phyloP scores from a whole-genome alignment of 1,140 invertebrate genomes.

The Pogonus chalceus region DNA sequence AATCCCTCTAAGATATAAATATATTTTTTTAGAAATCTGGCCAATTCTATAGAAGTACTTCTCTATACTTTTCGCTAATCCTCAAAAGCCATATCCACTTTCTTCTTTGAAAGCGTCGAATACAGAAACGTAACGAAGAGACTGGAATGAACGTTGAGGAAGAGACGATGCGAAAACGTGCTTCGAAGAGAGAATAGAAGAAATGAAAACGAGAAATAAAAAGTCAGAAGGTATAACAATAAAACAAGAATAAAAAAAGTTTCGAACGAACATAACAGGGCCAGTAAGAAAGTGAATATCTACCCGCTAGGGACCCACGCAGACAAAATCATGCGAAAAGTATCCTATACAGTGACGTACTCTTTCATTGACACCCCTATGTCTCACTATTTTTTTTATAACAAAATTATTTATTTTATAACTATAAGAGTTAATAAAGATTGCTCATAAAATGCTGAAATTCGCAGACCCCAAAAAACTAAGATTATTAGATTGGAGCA shows the following conservation, averaged over 20 bases:
- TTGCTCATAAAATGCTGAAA: too few species aligned
- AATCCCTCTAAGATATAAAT: not conserved
- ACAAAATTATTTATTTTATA: too few species aligned
- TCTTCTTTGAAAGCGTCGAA: not conserved
- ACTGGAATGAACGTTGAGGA: not conserved
- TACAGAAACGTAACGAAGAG: not conserved
- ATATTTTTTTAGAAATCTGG: slow-evolving; percentile 1
- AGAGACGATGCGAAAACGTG: not conserved
- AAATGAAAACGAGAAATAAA: slow-evolving; percentile 2
- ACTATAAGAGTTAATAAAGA: too few species aligned
- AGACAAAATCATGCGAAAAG: not conserved
- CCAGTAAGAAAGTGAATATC: slow-evolving; percentile 3
- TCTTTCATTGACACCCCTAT: too few species aligned
- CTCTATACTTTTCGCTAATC: slow-evolving; percentile 4
- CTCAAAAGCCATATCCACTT: slow-evolving; percentile 3
- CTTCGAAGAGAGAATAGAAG: not conserved
- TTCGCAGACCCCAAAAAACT: too few species aligned
- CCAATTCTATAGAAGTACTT: not conserved
- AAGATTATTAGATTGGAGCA: too few species aligned
- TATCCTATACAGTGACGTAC: not conserved
- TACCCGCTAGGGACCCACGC: not conserved
- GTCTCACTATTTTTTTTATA: too few species aligned
- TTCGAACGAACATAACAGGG: not conserved
- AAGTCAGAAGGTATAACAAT: slow-evolving; percentile 6
- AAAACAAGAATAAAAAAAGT: slow-evolving; percentile 7